Base-by-base conservation (phyloP, 2,888 invertebrate species). In the Eucriotettix oculatus region DNA sequence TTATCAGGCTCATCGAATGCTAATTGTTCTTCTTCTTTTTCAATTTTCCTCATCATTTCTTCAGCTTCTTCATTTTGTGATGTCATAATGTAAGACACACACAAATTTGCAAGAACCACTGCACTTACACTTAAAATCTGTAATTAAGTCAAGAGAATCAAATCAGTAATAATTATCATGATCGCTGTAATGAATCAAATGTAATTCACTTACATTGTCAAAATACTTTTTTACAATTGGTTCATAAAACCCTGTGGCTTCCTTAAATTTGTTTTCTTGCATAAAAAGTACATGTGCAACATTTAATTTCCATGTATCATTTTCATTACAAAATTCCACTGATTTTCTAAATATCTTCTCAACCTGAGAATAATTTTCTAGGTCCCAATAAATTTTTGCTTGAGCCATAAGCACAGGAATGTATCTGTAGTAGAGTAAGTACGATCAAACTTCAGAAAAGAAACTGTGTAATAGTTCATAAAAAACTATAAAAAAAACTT, bases 321-420 rank as follows among this genome's bases (percentile, higher is more conserved):
- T 93, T 70, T 97, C 97, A 66, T 93, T 93, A 71, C 98, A 98
- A 73, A 98, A 98, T 72, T 99, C 99, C 0, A 93, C 94, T 61
- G 95, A 95, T 72, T 96, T 94, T 43, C 93, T 84, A 72, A 98
- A 97, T 66, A 97, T 93, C 71, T 94, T 92, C 72, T 98, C 97
- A 1, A 99, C 97, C 70, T 96, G 93, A 1, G 84, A 80, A 69
- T 97, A 99, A 71, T 98, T 94, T 71, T 93, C 93, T 72, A 90
- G 81, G 66, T 98, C 94, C 98, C 99, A 99, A 70, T 93, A 95
- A 65, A 99, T 93, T 79, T 96, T 97, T 1, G 98, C 97, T 74
- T 99, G 94, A 0, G 96, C 94, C 98, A 99, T 98, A n/a, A 98
- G 79, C 1, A 97, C 94, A 0, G 99, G 98, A 63, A 99, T 86